Base-by-base conservation (phyloP, 2,113 vertebrate species). In the Tapirus terrestris region DNA sequence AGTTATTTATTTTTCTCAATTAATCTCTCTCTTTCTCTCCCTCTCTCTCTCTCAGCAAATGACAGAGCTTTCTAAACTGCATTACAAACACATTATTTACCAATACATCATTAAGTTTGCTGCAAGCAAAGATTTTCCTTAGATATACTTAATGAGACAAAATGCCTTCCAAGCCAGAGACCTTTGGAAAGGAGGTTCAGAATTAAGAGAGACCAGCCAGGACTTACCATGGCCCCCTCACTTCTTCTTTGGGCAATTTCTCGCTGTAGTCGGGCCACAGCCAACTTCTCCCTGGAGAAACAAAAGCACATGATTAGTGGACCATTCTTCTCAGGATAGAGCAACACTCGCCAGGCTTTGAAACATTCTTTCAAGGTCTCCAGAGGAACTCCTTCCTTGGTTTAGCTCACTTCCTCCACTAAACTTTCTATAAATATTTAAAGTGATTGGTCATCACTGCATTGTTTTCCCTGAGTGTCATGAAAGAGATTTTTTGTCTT, bases 211-310 rank as follows among this genome's bases (percentile, higher is more conserved):
- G 0, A 70, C 13, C 0, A 80, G 76, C 63, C 14, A 48, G 97
- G 45, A 98, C 99, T 99, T 99, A 99, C 99, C 99, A 99, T 99
- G 98, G 99, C 99, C 99, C 98, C 99, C 98, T 99, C 99, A n/a
- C 99, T 99, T 98, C 99, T 98, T 98, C 98, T 99, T 94, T 99
- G 99, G 81, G 99, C 99, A 93, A 99, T 99, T 98, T 99, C 99
- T 96, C 99, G 98, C 99, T 99, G 99, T 98, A 99, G 98, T 92
- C 99, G 99, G 98, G 99, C 99, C 99, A 99, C 99, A 94, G 99
- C 99, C 99, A 99, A 98, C 99, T 99, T 99, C 99, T 99, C 99
- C 99, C 99, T 99, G 20, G 0, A 95, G 98, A 98, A 98, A 98
- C 82, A 98, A 97, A 98, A 97, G 94, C 33, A 73, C n/a, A 75